Evolutionary conservation across 1,140 invertebrate species (phyloP).

Genomic region (Chrysopa pallens): DNA sequence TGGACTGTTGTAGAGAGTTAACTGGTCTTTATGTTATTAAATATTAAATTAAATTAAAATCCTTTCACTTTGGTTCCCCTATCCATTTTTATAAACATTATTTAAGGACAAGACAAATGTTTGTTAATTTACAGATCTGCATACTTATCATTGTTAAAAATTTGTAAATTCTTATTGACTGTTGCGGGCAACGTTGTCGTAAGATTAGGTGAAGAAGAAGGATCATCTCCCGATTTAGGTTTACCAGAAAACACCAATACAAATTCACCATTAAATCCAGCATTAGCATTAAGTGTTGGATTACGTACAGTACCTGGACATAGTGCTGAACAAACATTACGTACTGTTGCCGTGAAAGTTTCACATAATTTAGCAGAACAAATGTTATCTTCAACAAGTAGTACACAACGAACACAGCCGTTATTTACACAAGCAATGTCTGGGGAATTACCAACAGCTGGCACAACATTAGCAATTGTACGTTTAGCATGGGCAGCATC

Average conservation of each 20-base stretch:
- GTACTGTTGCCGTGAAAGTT: slow-evolving; percentile 54
- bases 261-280: slow-evolving; percentile 24
- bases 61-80: no score
- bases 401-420: slow-evolving; percentile 27
- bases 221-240: slow-evolving; percentile 18
- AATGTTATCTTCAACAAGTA: slow-evolving; percentile 25
- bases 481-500: slow-evolving; percentile 63
- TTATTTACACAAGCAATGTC: slow-evolving; percentile 35
- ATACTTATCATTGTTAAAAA: slow-evolving; percentile 71
- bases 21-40: no score
- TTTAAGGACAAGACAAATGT: no score
- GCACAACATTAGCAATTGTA: slow-evolving; percentile 48
- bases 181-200: slow-evolving; percentile 63
- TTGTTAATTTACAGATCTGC: slow-evolving; percentile 42
- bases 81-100: no score
- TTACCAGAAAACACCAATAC: slow-evolving; percentile 14
- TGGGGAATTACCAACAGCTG: slow-evolving; percentile 44
- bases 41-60: no score
- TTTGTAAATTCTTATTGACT: slow-evolving; percentile 76
- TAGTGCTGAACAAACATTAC: slow-evolving; percentile 38
- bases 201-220: slow-evolving; percentile 40
- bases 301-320: slow-evolving; percentile 50
- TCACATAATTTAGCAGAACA: slow-evolving; percentile 48
- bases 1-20: no score
- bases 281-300: slow-evolving; percentile 49